Evolutionary conservation across 1,140 invertebrate genomes (phyloP).

Genomic region (Bursaphelenchus mucronatus): DNA sequence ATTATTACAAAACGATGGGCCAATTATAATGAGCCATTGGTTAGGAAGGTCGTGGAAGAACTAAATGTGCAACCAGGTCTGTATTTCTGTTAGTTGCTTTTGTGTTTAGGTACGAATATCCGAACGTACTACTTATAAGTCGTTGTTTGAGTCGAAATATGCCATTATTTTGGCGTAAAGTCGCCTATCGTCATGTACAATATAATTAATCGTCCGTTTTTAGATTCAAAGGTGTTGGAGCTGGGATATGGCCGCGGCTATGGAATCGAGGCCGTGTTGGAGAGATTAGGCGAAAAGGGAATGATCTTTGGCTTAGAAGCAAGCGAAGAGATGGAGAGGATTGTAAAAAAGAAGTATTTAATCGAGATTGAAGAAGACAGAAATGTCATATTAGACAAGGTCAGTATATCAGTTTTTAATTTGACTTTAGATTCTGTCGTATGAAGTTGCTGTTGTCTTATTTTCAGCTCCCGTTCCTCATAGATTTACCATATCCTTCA

Average conservation of each 20-base stretch:
- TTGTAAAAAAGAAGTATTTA: not conserved
- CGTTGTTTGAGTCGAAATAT: not conserved
- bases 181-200: not conserved
- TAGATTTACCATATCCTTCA: slow-evolving; percentile 33
- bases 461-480: slow-evolving; percentile 27
- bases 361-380: slow-evolving; percentile 6
- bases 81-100: not conserved
- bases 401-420: slow-evolving; percentile 6
- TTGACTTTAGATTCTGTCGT: not conserved
- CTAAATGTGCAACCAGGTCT: slow-evolving; percentile 31
- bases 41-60: slow-evolving; percentile 18
- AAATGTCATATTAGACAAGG: slow-evolving; percentile 10
- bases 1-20: slow-evolving; percentile 27
- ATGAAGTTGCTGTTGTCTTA: not conserved
- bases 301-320: slow-evolving; percentile 28
- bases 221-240: slow-evolving; percentile 37
- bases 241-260: slow-evolving; percentile 40
- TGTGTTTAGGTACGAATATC: not conserved
- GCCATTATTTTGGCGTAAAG: not conserved
- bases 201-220: slow-evolving; percentile 13
- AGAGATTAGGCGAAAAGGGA: slow-evolving; percentile 30
- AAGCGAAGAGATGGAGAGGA: slow-evolving; percentile 26
- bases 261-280: slow-evolving; percentile 19
- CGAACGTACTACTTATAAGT: not conserved
- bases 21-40: slow-evolving; percentile 25